Conservation (phyloP, 1,140 invertebrate genomes). For the Pteromalus puparum region DNA sequence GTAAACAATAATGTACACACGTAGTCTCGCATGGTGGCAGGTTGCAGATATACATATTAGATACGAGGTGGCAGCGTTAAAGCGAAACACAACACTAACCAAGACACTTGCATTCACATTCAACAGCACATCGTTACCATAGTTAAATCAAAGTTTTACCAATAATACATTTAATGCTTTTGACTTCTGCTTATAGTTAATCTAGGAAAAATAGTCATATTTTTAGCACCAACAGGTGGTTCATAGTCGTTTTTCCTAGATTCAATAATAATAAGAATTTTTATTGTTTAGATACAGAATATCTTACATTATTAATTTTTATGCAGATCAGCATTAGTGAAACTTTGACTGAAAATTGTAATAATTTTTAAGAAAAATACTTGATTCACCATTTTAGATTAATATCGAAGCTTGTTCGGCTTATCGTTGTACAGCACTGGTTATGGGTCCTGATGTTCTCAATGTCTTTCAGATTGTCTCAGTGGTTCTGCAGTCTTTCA, state of each 20-base stretch:
- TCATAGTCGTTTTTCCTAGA: neutral
- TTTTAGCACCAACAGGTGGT: neutral
- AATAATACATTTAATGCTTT: neutral
- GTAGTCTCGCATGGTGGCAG: constrained; percentile 71
- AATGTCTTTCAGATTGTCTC: constrained; percentile 70
- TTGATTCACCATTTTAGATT: constrained; percentile 63
- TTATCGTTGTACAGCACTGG: constrained; percentile 71
- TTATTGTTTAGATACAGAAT: neutral
- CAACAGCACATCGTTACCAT: constrained; percentile 27
- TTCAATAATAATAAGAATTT: neutral
- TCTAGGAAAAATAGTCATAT: neutral
- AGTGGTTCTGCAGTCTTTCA: constrained; percentile 63
- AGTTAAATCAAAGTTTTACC: constrained; percentile 47
- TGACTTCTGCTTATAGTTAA: neutral
- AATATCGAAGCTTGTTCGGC: constrained; percentile 67
- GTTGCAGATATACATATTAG: constrained; percentile 65
- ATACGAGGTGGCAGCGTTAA: constrained; percentile 62
- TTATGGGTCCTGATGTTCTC: constrained; percentile 68
- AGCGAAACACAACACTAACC: constrained; percentile 36
- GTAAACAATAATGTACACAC: constrained; percentile 55
- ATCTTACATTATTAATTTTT: constrained; percentile 39
- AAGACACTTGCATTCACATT: constrained; percentile 37
- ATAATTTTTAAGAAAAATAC: constrained; percentile 57
- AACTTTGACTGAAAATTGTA: constrained; percentile 54
- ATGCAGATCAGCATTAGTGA: constrained; percentile 40